Percentiles rank a stretch among this genome's conserved stretches.
Evolutionary conservation across 2,888 invertebrate genomes (phyloP).

Genomic region (Troides oblongomaculatus): DNA sequence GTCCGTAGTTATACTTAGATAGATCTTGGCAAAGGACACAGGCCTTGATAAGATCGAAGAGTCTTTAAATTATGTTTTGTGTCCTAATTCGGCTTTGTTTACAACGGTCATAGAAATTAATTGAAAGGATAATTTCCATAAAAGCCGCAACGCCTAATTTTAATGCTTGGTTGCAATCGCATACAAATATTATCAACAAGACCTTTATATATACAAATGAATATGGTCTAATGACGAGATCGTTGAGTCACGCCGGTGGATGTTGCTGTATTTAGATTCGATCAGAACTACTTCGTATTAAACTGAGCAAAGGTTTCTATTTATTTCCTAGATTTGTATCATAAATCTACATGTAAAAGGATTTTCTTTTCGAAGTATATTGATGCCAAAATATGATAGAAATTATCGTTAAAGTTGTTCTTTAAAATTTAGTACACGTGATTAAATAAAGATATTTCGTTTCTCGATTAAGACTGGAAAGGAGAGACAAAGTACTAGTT

Average conservation of each 20-base stretch:
- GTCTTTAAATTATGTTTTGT: too few species aligned
- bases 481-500: neutral
- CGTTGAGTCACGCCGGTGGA: constrained; percentile 24
- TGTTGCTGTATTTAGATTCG: constrained; percentile 22
- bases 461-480: neutral
- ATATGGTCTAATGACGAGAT: constrained; percentile 9
- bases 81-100: neutral
- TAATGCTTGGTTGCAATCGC: constrained; percentile 4
- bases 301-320: neutral
- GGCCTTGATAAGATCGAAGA: too few species aligned
- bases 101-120: neutral
- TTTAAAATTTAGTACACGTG: neutral
- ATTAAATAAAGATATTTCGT: too few species aligned
- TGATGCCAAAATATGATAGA: neutral
- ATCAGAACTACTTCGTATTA: constrained; percentile 19
- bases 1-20: too few species aligned
- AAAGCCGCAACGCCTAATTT: neutral
- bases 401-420: neutral
- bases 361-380: neutral
- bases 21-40: too few species aligned
- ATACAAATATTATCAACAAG: constrained; percentile 13
- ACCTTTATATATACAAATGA: neutral
- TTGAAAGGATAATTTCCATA: neutral
- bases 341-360: neutral
- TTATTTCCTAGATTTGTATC: neutral